phyloP scores from a whole-genome alignment of 2,113 vertebrate genomes.

The Neotoma lepida region DNA sequence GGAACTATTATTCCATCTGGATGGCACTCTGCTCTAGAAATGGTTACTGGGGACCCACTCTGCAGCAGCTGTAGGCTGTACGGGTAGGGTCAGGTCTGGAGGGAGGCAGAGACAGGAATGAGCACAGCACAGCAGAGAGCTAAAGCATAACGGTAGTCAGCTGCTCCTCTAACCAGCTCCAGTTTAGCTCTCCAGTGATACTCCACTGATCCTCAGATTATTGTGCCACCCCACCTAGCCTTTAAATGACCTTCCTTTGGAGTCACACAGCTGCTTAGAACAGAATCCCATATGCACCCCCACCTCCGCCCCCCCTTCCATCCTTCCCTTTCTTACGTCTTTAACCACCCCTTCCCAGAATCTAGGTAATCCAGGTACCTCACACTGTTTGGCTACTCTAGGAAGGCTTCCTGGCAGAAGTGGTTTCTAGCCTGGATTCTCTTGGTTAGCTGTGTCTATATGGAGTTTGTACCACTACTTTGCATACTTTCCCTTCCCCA shows the following conservation, averaged over 20 bases:
- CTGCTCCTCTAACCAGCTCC: no score
- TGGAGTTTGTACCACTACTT: neutral
- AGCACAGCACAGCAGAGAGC: neutral
- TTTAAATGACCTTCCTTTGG: neutral
- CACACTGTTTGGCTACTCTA: neutral
- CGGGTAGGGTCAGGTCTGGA: neutral
- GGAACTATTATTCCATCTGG: neutral
- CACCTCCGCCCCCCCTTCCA: no score
- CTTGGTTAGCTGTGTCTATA: neutral
- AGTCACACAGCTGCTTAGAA: neutral
- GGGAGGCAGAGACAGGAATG: fast-evolving
- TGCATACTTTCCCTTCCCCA: neutral
- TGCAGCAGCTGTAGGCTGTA: neutral
- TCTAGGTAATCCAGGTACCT: no score
- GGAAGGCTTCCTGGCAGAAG: neutral
- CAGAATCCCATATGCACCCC: neutral
- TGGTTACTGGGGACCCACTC: neutral
- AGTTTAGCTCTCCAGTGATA: neutral
- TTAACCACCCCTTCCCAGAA: neutral
- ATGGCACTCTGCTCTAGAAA: neutral
- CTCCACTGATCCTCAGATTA: neutral
- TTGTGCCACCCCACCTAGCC: neutral
- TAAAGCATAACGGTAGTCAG: neutral
- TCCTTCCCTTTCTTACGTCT: no score
- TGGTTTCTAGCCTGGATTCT: neutral